These are phyloP conservation scores for Paragorgia papillata DNA, from an alignment of 92 coral and sea anemone genomes.

Conservation along the genomic window DNA sequence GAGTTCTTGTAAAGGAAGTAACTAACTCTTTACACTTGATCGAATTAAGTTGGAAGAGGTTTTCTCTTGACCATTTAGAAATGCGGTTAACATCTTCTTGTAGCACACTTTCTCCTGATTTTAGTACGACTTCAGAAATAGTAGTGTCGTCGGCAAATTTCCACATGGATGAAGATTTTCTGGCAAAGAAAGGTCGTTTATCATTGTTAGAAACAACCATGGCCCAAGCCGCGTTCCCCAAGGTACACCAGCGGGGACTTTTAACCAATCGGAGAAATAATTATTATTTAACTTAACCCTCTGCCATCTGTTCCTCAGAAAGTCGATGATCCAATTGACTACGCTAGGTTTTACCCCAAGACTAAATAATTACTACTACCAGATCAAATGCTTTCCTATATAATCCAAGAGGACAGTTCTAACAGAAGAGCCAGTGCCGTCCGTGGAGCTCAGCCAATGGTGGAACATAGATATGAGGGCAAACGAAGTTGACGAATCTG, in stretches of 20 bases:
- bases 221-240: conserved; percentile 12
- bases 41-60: too few species aligned
- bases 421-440: conserved; percentile 49
- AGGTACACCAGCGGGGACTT: conserved; percentile 18
- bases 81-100: too few species aligned
- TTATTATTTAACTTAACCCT: background rate
- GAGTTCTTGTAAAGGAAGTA: too few species aligned
- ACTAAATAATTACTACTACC: conserved; percentile 50
- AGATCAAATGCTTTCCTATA: conserved; percentile 56
- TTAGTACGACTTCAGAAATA: too few species aligned
- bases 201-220: conserved; percentile 41
- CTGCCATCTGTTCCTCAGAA: conserved; percentile 34
- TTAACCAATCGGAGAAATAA: conserved; percentile 9
- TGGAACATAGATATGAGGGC: conserved; percentile 45
- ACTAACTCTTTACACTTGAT: too few species aligned
- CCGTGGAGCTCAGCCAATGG: conserved; percentile 34
- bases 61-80: too few species aligned
- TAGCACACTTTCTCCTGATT: too few species aligned
- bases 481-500: conserved; percentile 24
- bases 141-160: too few species aligned
- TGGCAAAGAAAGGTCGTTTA: conserved; percentile 8
- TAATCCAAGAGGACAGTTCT: conserved; percentile 33
- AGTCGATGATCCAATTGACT: conserved; percentile 49
- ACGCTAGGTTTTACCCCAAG: conserved; percentile 47
- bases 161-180: background rate